Evolutionary conservation across 1,140 invertebrate species (phyloP).

Genomic region (Vanessa tameamea): DNA sequence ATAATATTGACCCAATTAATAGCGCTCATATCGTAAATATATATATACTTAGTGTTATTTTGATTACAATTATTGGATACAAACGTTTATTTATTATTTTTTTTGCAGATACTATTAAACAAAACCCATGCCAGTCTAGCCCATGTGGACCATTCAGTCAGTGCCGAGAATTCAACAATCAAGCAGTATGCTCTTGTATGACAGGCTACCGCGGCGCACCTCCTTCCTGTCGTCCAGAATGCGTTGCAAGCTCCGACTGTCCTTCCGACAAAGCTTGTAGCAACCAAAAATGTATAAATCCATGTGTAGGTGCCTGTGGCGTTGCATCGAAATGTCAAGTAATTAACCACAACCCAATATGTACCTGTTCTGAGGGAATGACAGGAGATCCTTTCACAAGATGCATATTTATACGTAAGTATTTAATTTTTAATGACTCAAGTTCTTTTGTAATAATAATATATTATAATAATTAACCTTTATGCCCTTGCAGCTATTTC

Average conservation of each 20-base stretch:
- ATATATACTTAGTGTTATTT: no score
- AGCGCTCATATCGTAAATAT: no score
- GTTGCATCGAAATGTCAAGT: slow-evolving; percentile 83
- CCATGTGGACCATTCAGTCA: slow-evolving; percentile 84
- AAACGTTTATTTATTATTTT: slow-evolving; percentile 23
- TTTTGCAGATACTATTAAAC: slow-evolving; percentile 58
- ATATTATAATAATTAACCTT: neutral
- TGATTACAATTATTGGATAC: no score
- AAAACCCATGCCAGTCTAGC: slow-evolving; percentile 82
- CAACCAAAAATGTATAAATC: slow-evolving; percentile 84
- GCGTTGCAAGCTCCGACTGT: slow-evolving; percentile 83
- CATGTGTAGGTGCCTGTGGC: slow-evolving; percentile 85
- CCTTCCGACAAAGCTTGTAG: slow-evolving; percentile 81
- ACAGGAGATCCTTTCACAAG: slow-evolving; percentile 85
- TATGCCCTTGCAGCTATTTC: slow-evolving; percentile 46
- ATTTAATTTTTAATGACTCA: neutral
- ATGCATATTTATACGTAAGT: slow-evolving; percentile 82
- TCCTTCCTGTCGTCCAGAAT: slow-evolving; percentile 83
- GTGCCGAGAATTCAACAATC: slow-evolving; percentile 83
- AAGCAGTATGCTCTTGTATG: slow-evolving; percentile 84
- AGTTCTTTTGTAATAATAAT: neutral
- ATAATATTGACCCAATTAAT: no score
- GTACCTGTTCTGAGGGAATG: slow-evolving; percentile 81
- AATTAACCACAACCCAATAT: slow-evolving; percentile 85
- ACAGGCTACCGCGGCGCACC: slow-evolving; percentile 83